A percentile compares a stretch with the other conserved stretches of the same genome.
Conservation (phyloP, 2,113 vertebrate genomes). For the Oryzias curvinotus region DNA sequence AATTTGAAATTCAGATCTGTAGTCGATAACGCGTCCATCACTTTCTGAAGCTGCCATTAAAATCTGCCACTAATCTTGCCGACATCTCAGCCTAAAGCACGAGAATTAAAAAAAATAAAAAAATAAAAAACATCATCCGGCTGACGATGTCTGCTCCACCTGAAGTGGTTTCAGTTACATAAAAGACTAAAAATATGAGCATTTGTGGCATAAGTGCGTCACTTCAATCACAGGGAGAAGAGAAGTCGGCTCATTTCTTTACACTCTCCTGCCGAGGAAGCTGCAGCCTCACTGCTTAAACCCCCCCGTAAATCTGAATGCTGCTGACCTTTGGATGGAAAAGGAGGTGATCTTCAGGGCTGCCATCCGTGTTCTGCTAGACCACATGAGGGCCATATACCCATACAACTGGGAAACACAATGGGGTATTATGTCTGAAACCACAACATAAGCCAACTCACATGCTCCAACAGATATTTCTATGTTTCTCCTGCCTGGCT, state of each 20-base stretch:
- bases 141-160: not conserved
- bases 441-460: too few species aligned
- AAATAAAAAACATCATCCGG: constrained; percentile 28
- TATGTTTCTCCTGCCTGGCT: too few species aligned
- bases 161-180: not conserved
- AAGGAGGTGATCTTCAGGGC: not conserved
- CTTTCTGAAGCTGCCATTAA: constrained; percentile 35
- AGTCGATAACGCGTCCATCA: too few species aligned
- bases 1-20: too few species aligned
- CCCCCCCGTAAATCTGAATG: not conserved
- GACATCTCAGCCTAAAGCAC: constrained; percentile 3
- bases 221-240: not conserved
- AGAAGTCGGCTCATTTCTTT: constrained; percentile 10
- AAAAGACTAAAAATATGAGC: not conserved
- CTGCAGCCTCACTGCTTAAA: not conserved
- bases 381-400: not conserved
- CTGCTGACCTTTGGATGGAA: constrained; percentile 25
- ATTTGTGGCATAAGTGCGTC: not conserved
- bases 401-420: not conserved
- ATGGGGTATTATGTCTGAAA: too few species aligned
- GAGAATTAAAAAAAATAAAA: constrained; percentile 17
- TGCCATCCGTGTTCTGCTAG: not conserved
- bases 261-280: not conserved
- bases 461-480: too few species aligned
- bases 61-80: constrained; percentile 44